Evolutionary conservation across 2,888 invertebrate genomes (phyloP).

Genomic region (Drosophila nr. fundita): DNA sequence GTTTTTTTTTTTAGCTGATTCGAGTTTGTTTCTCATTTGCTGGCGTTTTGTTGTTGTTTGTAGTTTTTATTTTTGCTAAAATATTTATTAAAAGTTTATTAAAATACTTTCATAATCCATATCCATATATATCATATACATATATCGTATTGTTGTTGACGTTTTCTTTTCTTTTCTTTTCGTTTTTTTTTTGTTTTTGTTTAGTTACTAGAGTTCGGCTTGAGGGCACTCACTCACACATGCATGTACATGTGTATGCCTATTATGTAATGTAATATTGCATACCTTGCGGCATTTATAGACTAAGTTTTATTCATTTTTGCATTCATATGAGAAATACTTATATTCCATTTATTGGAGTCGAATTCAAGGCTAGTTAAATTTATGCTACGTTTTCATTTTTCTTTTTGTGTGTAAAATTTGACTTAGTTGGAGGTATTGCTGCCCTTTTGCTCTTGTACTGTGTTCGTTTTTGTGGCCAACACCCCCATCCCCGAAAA

Average conservation of each 20-base stretch:
- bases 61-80: constrained; percentile 73
- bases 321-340: constrained; percentile 31
- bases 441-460: constrained; percentile 41
- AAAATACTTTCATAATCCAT: constrained; percentile 76
- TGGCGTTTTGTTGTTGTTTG: constrained; percentile 17
- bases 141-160: constrained; percentile 63
- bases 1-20: constrained; percentile 28
- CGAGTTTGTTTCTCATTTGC: constrained; percentile 39
- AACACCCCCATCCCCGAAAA: not conserved
- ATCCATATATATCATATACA: constrained; percentile 57
- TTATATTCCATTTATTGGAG: constrained; percentile 58
- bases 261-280: constrained; percentile 70
- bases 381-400: constrained; percentile 64
- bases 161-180: not conserved
- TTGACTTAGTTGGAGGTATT: constrained; percentile 70
- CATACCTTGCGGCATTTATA: constrained; percentile 78
- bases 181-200: not conserved
- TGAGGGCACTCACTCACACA: constrained; percentile 16
- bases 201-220: constrained; percentile 30
- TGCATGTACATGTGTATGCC: constrained; percentile 44
- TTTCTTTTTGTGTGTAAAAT: constrained; percentile 49
- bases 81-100: constrained; percentile 80
- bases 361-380: constrained; percentile 75
- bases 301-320: constrained; percentile 57
- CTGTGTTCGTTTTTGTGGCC: constrained; percentile 3